Evolutionary conservation across 2,797 vertebrate genomes (phyloP).

Genomic region (Propithecus perrieri): DNA sequence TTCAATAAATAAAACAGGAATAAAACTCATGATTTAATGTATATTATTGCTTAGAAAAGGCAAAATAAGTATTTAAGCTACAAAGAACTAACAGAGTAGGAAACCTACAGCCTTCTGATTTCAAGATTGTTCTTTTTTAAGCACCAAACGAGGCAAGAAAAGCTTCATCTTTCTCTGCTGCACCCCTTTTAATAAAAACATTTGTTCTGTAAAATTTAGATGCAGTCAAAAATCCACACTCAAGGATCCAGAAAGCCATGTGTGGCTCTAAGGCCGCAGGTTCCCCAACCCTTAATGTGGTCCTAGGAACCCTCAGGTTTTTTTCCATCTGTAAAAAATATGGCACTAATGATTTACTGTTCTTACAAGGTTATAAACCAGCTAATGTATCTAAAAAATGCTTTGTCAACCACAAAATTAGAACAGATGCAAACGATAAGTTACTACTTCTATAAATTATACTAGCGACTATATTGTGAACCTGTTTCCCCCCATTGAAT

Average conservation of each 20-base stretch:
- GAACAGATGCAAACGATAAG: not conserved
- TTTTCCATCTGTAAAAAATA: not conserved
- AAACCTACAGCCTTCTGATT: no score
- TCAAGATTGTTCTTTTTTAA: no score
- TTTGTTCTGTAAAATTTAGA: no score
- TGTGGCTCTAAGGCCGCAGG: no score
- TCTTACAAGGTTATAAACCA: not conserved
- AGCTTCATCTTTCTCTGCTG: no score
- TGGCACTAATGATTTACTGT: not conserved
- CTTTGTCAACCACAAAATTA: conserved; percentile 10
- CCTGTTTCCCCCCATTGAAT: not conserved
- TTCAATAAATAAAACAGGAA: not conserved
- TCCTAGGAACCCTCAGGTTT: not conserved
- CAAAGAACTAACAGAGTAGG: not conserved
- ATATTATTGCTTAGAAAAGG: not conserved
- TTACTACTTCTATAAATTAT: not conserved
- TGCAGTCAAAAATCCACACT: no score
- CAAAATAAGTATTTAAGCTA: not conserved
- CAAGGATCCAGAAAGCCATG: no score
- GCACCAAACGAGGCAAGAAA: no score
- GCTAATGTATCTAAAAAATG: not conserved
- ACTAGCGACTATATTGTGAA: not conserved
- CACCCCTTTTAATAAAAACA: no score
- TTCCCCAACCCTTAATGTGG: not conserved
- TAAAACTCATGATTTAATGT: not conserved